Conservation (phyloP, 2,888 invertebrate genomes). For the Drosophila fungiperda region DNA sequence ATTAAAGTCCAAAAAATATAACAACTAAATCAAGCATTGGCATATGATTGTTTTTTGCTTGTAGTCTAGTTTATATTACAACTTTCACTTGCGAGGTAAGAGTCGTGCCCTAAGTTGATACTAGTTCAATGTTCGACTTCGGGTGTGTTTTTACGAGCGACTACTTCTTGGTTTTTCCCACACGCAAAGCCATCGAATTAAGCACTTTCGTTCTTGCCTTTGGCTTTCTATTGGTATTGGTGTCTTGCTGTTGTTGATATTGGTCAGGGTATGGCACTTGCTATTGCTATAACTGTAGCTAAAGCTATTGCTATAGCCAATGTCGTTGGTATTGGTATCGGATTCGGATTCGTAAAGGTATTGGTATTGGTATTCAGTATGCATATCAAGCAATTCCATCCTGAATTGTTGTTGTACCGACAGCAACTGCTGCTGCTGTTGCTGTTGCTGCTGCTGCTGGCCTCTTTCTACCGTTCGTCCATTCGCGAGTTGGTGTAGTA, state of each 20-base stretch:
- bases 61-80: not conserved
- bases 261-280: conserved; percentile 12
- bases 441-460: conserved; percentile 10
- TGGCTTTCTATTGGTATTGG: conserved; percentile 39
- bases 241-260: conserved; percentile 12
- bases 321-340: conserved; percentile 12
- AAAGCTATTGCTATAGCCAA: conserved; percentile 3
- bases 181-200: conserved; percentile 24
- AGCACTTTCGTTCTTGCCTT: conserved; percentile 62
- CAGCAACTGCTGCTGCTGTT: conserved; percentile 16
- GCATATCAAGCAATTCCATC: conserved; percentile 45
- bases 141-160: conserved; percentile 16
- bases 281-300: conserved; percentile 3
- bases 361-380: conserved; percentile 20
- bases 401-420: conserved; percentile 20
- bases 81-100: conserved; percentile 27
- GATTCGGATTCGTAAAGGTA: conserved; percentile 4
- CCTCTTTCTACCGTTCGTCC: not conserved
- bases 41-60: not conserved
- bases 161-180: conserved; percentile 66
- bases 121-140: conserved; percentile 21
- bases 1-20: not conserved
- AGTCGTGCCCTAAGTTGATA: conserved; percentile 25
- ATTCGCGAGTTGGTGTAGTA: conserved; percentile 57
- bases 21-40: not conserved